A percentile compares a stretch with the other conserved stretches of the same genome.
phyloP scores from a whole-genome alignment of 2,888 invertebrate species.

The Rotaria sp. region DNA sequence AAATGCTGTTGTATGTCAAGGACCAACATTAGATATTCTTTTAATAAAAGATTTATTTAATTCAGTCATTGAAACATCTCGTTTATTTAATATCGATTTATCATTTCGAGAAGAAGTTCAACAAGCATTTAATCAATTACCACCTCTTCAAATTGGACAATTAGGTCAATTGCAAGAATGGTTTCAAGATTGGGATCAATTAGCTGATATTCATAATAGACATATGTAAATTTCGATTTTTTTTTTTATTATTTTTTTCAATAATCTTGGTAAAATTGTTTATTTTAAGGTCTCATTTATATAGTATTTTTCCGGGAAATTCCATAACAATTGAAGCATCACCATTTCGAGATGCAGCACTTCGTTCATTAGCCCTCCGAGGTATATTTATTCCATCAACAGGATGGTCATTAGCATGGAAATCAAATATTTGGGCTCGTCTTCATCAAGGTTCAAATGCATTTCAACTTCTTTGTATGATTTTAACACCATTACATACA shows the following conservation, averaged over 20 bases:
- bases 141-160: neutral
- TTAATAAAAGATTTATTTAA: constrained; percentile 2
- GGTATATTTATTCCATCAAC: neutral
- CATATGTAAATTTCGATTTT: neutral
- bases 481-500: neutral
- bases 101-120: constrained; percentile 16
- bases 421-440: neutral
- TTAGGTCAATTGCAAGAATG: constrained; percentile 19
- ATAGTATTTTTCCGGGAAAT: constrained; percentile 14
- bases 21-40: constrained; percentile 20
- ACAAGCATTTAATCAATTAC: neutral
- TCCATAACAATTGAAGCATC: neutral
- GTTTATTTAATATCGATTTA: neutral
- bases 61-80: neutral
- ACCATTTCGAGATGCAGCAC: neutral
- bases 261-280: too few relatives aligned
- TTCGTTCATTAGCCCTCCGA: neutral
- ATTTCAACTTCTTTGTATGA: neutral
- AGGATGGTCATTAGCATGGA: constrained; percentile 23
- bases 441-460: neutral
- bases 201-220: neutral
- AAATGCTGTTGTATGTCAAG: neutral
- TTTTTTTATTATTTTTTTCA: too few relatives aligned
- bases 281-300: neutral
- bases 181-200: constrained; percentile 1